Percentiles rank a stretch among this genome's conserved stretches.
phyloP scores from a whole-genome alignment of 2,888 invertebrate species.

The Myathropa florea region DNA sequence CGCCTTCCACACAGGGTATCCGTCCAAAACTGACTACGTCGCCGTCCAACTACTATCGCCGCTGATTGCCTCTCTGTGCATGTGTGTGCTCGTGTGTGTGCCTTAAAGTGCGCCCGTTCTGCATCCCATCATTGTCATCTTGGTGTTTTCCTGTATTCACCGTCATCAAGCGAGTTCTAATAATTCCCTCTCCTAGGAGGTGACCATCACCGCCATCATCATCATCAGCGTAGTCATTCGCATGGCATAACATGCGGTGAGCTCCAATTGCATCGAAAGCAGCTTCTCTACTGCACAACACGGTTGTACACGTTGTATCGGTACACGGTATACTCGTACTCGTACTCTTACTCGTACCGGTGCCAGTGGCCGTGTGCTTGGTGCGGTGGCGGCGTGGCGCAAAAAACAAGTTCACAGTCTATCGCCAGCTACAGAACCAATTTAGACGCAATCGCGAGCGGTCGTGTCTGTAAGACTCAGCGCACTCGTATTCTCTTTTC shows the following conservation, averaged over 20 bases:
- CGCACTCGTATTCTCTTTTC: constrained; percentile 6
- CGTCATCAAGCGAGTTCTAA: constrained; percentile 46
- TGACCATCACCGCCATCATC: constrained; percentile 35
- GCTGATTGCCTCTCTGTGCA: neutral
- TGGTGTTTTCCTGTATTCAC: constrained; percentile 33
- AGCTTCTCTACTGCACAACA: constrained; percentile 4
- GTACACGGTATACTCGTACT: neutral
- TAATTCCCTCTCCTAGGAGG: constrained; percentile 46
- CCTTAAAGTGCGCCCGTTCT: constrained; percentile 45
- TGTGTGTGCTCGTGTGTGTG: neutral
- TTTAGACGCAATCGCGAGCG: constrained; percentile 66
- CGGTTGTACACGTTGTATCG: neutral
- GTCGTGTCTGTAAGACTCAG: constrained; percentile 34
- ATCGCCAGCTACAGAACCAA: constrained; percentile 64
- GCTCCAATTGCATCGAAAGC: constrained; percentile 51
- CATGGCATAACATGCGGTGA: constrained; percentile 59
- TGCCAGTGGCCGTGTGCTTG: constrained; percentile 13
- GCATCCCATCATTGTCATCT: constrained; percentile 61
- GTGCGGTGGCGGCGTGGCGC: constrained; percentile 26
- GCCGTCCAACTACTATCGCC: constrained; percentile 32
- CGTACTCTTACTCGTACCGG: too few relatives aligned
- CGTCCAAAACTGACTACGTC: constrained; percentile 25
- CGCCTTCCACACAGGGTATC: constrained; percentile 6
- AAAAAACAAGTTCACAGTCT: constrained; percentile 59
- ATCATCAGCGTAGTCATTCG: constrained; percentile 36